Base-by-base conservation (phyloP, 2,888 invertebrate genomes). In the Erannis defoliaria region DNA sequence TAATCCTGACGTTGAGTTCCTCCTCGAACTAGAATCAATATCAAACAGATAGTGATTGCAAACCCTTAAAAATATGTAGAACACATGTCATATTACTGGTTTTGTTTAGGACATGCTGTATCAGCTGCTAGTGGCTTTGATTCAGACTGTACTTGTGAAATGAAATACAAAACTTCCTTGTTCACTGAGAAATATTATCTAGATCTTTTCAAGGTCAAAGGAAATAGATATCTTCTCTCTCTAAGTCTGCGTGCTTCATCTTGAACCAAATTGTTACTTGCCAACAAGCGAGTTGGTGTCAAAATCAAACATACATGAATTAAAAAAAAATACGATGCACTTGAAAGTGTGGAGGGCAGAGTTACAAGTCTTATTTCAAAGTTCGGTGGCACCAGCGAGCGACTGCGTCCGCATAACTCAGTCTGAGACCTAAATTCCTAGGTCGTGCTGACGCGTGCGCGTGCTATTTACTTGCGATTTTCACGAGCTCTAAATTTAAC, bases 401-500 rank as follows among this genome's bases (percentile, higher is more conserved):
- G 66, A 51, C 26, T 55, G 57, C 57, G 56, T 60, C 62, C 59
- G 64, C 69, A 66, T 64, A 57, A 64, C 65, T 68, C 55, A 8
- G 53, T 55, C 40, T 53, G 68, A 69, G 68, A 66, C 68, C 72
- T 70, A 73, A 64, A 73, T 71, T 70, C 70, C 55, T 33, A 14
- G 55, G 61, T 23, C 51, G 60, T 37, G 64, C 46, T 59, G n/a
- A n/a, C n/a, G n/a, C 51, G 60, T 62, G 43, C 58, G 54, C 43
- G 48, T 26, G 51, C 43, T 53, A 37, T 56, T 40, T 58, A 49
- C 57, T 74, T 70, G 69, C 66, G 67, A 58, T 62, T 62, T 59
- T 58, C 55, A 61, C 42, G 42, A 40, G 62, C 56, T 35, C 75
- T 77, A 74, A 74, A 80, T 73, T 74, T 80, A 81, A 67, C 63